These are phyloP conservation scores for Australoheros scitulus DNA, from an alignment of 2,113 vertebrate species.

Conservation along the genomic window DNA sequence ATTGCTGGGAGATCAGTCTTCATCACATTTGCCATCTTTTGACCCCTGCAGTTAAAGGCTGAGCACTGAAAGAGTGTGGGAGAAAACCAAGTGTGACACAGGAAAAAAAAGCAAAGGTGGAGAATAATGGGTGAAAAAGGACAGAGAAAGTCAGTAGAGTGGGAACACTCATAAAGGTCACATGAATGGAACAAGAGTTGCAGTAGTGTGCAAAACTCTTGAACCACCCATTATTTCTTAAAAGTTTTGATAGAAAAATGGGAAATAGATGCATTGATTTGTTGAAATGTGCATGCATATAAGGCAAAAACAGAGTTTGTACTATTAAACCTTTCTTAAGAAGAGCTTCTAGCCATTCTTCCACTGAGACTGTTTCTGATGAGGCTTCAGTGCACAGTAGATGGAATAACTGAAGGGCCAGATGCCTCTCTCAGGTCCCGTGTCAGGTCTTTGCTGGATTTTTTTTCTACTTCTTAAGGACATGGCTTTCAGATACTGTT, in stretches of 20 bases:
- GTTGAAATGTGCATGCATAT: no score
- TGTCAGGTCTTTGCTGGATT: no score
- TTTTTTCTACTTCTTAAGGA: no score
- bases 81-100: constrained; percentile 18
- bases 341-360: no score
- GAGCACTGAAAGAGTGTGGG: neutral
- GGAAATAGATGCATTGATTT: no score
- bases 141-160: neutral
- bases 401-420: no score
- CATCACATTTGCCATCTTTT: constrained; percentile 32
- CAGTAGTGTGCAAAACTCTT: neutral
- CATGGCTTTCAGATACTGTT: no score
- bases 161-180: neutral
- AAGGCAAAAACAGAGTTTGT: no score
- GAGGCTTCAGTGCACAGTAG: no score
- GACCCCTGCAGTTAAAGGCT: constrained; percentile 26
- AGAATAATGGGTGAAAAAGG: neutral
- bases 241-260: no score
- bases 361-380: no score
- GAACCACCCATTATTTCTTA: neutral
- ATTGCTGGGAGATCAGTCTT: neutral
- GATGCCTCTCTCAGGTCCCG: no score
- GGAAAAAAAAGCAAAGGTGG: neutral
- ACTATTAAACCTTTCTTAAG: neutral
- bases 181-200: neutral